phyloP scores from a whole-genome alignment of 2,888 invertebrate genomes.

The Apodemia hepburni region DNA sequence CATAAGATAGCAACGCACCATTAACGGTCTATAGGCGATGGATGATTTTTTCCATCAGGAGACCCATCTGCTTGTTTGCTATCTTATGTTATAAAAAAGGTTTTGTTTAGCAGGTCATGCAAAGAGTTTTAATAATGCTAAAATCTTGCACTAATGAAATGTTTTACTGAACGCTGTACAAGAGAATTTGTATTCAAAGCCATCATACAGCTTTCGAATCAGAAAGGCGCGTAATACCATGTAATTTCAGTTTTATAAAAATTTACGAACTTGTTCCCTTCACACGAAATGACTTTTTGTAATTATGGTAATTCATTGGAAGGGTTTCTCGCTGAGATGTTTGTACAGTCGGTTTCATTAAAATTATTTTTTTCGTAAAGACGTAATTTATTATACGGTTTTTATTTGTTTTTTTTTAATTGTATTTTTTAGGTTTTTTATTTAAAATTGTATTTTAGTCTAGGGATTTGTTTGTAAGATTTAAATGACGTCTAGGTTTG shows the following conservation, averaged over 20 bases:
- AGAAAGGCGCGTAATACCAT: constrained; percentile 37
- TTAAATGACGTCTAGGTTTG: too few relatives aligned
- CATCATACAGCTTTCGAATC: neutral
- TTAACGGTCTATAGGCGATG: too few relatives aligned
- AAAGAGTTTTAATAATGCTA: neutral
- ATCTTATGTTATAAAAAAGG: too few relatives aligned
- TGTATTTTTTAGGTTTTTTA: neutral
- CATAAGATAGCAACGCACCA: too few relatives aligned
- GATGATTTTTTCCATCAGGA: too few relatives aligned
- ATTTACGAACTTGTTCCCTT: constrained; percentile 39
- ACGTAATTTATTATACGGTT: neutral
- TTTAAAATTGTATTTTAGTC: neutral
- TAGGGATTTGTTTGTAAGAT: too few relatives aligned
- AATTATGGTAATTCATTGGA: constrained; percentile 50
- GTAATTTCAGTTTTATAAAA: constrained; percentile 43
- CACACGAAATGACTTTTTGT: constrained; percentile 37
- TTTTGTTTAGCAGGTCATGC: too few relatives aligned
- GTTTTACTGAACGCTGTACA: neutral
- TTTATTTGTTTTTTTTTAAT: neutral
- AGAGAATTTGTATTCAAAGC: constrained; percentile 5
- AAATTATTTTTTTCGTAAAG: neutral
- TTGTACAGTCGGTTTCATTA: neutral
- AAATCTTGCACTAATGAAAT: neutral
- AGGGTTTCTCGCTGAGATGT: constrained; percentile 1
- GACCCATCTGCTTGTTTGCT: too few relatives aligned